Base-by-base conservation (phyloP, 2,797 vertebrate species). In the Pangasius djambal region DNA sequence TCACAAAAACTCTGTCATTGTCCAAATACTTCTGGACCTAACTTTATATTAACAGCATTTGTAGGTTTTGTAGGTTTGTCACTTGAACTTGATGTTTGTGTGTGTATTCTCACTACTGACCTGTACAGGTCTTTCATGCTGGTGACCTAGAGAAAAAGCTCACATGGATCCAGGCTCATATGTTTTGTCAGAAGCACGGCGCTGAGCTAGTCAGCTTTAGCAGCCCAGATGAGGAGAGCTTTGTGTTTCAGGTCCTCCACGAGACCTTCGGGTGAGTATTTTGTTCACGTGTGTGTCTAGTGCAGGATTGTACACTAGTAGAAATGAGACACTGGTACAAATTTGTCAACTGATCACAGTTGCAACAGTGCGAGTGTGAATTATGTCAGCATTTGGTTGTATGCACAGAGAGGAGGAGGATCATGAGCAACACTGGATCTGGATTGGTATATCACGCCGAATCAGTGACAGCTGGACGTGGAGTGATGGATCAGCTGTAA, bases 381-480 rank as follows among this genome's bases (percentile, higher is more conserved):
- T 59, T 18, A 83, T 85, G n/a, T 69, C 44, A 70, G 20, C 88
- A 72, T 83, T 85, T 91, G 87, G 57, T 10, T 88, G 55, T n/a
- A 25, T 63, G 34, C n/a, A 25, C 95, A 85, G 96, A 89, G 98
- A 98, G 88, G 96, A 97, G 0, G 98, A 99, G 92, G 96, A 97
- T 52, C 97, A 98, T 0, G 98, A 99, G 91, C 98, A 99, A 93
- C 97, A 97, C 91, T 99, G 98, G 98, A 97, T 99, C 91, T 99
- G 98, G 98, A 98, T 99, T 0, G 98, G 98, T 63, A 95, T 99
- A 90, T 98, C 98, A 93, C 96, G 98, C 12, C 96, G 97, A 74
- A 96, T 94, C 13, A 97, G 96, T 20, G 96, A 95, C 92, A 98
- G 97, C 93, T 99, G 98, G 98, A 96, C 93, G 82, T 99, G 98